Base-by-base conservation (phyloP, 1,140 invertebrate species). In the Drosophila ohnishii region DNA sequence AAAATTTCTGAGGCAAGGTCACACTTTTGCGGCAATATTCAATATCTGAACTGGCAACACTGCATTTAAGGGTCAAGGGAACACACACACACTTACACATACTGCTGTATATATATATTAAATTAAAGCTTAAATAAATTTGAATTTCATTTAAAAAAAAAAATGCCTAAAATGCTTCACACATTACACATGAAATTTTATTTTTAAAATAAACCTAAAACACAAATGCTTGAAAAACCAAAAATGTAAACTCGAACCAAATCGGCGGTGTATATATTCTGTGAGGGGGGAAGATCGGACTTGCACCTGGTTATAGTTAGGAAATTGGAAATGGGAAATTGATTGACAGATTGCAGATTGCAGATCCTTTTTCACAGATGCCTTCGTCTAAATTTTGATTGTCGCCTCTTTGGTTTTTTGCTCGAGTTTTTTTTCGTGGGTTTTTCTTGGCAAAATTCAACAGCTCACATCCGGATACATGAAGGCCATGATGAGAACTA, bases 401-500 rank as follows among this genome's bases (percentile, higher is more conserved):
- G n/a, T 39, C 8, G 19, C 51, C 22, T 53, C 16, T 10, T 53
- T 53, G 28, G 22, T 22, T 22, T 16, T 11, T 60, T n/a, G 28
- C 8, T 22, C 19, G 14, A 19, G 48, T 37, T 30, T 5, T 2
- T 28, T 5, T 37, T 5, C 2, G 8, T 9, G 6, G 30, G 30
- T 9, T 3, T 22, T 19, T 37, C 5, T 3, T 22, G 4, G n/a
- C 7, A 4, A 22, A 22, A 39, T 2, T 47, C 1, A 90, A 56
- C 90, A 90, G 37, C 57, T 74, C 6, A 75, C 47, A 47, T 90
- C 89, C 35, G 89, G 89, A 75, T 87, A 90, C 50, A 78, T 75
- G 19, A 90, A 75, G 40, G 89, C 88, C 85, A 90, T 89, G 55
- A 90, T 84, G 2, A 90, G 80, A 47, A 89, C 50, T 8, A 90